Evolutionary conservation across 2,113 vertebrate species (phyloP).

Genomic region (Oncorhynchus nerka): DNA sequence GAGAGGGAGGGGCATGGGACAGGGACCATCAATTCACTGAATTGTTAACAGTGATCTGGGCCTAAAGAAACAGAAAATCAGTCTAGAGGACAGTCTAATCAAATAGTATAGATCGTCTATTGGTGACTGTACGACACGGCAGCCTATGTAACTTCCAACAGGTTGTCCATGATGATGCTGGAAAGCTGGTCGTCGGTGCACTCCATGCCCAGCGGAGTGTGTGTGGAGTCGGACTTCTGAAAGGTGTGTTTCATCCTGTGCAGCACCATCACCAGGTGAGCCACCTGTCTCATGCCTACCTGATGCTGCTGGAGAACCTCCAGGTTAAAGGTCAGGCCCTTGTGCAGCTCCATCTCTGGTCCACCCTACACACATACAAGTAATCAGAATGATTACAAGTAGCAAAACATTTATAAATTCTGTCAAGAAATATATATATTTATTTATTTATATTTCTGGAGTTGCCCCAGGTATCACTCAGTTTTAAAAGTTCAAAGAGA

Average conservation of each 20-base stretch:
- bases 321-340: constrained; percentile 4
- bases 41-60: no score
- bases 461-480: no score
- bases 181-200: constrained; percentile 14
- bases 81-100: no score
- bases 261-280: constrained; percentile 38
- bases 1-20: no score
- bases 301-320: constrained; percentile 16
- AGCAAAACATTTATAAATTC: no score
- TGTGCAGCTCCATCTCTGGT: constrained; percentile 5
- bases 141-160: constrained; percentile 49
- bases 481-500: no score
- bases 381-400: not conserved
- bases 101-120: no score
- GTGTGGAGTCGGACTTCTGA: not conserved
- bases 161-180: not conserved
- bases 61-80: no score
- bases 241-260: constrained; percentile 31
- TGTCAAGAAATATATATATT: no score
- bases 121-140: no score
- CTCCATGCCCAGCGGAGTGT: not conserved
- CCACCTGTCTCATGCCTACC: constrained; percentile 25
- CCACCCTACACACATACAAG: constrained; percentile 9
- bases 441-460: no score
- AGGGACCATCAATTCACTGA: no score